Percentiles rank a stretch among this genome's conserved stretches.
Evolutionary conservation across 2,888 invertebrate species (phyloP).

Genomic region (Agapostemon virescens): DNA sequence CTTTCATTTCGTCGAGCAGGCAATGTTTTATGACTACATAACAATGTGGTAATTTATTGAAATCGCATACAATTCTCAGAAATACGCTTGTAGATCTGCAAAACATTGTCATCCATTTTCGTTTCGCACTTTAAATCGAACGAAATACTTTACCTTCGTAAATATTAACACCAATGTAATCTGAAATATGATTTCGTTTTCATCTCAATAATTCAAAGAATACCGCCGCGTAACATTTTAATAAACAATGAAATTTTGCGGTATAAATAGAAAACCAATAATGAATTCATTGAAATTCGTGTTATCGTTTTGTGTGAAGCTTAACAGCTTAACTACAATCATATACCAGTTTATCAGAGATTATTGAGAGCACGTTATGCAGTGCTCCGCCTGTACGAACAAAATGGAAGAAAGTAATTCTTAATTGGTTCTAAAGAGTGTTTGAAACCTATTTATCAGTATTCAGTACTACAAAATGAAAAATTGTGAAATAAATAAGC

Average conservation of each 20-base stretch:
- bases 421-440: background rate
- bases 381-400: background rate
- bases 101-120: too few species aligned
- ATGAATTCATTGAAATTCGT: background rate
- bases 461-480: background rate
- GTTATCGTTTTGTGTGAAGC: conserved; percentile 1
- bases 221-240: background rate
- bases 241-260: background rate
- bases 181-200: background rate
- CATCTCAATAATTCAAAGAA: background rate
- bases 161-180: background rate
- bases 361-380: conserved; percentile 33
- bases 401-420: background rate
- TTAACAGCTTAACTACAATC: conserved; percentile 4
- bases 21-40: too few species aligned
- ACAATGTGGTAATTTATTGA: too few species aligned
- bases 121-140: too few species aligned
- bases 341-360: conserved; percentile 22
- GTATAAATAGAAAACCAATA: background rate
- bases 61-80: too few species aligned
- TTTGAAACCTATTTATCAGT: background rate
- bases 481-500: background rate
- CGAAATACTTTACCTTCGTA: background rate
- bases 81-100: too few species aligned
- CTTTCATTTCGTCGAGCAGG: too few species aligned